Base-by-base conservation (phyloP, 1,140 invertebrate species). In the Schlechtendalia chinensis region DNA sequence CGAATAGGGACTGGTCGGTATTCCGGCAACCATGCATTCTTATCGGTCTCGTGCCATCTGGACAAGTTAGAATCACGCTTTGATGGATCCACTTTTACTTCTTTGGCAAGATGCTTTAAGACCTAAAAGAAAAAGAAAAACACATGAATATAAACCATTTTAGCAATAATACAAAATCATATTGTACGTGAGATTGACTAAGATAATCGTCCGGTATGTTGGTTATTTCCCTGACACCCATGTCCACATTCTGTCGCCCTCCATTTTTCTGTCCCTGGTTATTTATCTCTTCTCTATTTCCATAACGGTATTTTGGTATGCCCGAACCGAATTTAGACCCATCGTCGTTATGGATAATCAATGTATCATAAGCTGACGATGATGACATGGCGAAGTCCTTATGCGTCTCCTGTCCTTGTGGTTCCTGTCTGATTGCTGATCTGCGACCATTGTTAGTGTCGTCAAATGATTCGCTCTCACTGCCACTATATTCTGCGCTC, bases 361-460 rank as follows among this genome's bases (percentile, higher is more conserved):
- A 88, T 16, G 92, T 93, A 83, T 93, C 93, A 84, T 93, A 93
- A 29, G 91, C 92, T 1, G 91, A 91, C 86, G 92, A 91, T 50
- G 75, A 27, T 27, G 75, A 63, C 14, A 63, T 19, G 81, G 92
- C 86, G 65, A 91, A 92, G 84, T 91, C 91, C 77, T 91, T 88
- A 85, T 93, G 93, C n/a, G 69, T 81, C 86, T 97, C 95, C 86
- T 96, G 94, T 10, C 95, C 95, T 86, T 96, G 95, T 16, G 95
- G 95, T 85, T 97, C 95, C 84, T 96, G 95, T 53, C 95, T 77
- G 17, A 81, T 61, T 17, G 75, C 75, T 8, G 75, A 27, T 59
- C 56, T 45, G 17, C 22, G 75, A n/a, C 75, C 75, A 59, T 59
- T 19, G 8, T 59, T 59, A 61, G 58, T 79, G 14, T 79, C 75